phyloP scores from a whole-genome alignment of 2,888 invertebrate genomes.

The Nomada ruficornis region DNA sequence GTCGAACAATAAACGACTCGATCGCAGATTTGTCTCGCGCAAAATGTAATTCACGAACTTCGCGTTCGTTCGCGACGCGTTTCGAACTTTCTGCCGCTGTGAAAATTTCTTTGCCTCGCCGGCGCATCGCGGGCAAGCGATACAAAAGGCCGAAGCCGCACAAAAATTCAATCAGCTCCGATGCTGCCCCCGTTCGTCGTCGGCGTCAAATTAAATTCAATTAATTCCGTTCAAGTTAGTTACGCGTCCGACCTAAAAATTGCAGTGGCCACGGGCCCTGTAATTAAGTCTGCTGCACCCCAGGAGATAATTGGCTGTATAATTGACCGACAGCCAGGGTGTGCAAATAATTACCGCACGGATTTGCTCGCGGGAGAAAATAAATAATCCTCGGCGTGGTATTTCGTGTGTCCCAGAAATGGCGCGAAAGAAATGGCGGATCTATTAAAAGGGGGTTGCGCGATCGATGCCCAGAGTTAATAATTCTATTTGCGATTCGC shows the following conservation, averaged over 20 bases:
- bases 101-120: background rate
- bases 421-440: conserved; percentile 4
- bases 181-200: conserved; percentile 22
- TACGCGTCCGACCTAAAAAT: conserved; percentile 56
- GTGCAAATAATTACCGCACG: conserved; percentile 44
- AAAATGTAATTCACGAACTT: background rate
- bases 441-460: conserved; percentile 16
- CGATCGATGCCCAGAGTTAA: background rate
- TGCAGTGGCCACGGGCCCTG: conserved; percentile 19
- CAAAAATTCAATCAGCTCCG: conserved; percentile 58
- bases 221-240: conserved; percentile 64
- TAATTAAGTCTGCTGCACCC: conserved; percentile 61
- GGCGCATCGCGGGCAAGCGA: background rate
- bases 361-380: conserved; percentile 9
- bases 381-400: conserved; percentile 41
- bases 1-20: too few species aligned
- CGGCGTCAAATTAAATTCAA: conserved; percentile 65
- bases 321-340: conserved; percentile 55
- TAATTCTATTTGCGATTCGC: background rate
- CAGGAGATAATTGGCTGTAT: conserved; percentile 66
- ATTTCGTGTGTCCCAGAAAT: conserved; percentile 4
- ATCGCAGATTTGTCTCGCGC: background rate
- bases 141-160: conserved; percentile 32
- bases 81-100: background rate
- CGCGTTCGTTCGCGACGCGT: background rate